phyloP scores from a whole-genome alignment of 2,113 vertebrate species.

The Aegithalos caudatus region DNA sequence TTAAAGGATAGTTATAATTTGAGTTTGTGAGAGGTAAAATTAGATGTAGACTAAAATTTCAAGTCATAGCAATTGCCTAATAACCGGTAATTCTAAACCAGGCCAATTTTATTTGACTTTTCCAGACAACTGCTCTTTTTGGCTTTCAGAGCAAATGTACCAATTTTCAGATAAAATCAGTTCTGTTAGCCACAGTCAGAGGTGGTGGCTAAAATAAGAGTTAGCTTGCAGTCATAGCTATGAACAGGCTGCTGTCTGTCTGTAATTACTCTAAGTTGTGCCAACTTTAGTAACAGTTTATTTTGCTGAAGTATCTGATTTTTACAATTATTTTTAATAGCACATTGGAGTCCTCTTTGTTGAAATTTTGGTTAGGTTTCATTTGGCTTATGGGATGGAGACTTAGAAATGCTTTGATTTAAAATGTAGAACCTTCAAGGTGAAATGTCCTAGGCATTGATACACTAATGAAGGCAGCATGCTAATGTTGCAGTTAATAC shows the following conservation, averaged over 20 bases:
- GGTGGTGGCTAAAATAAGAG: neutral
- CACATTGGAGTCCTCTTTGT: neutral
- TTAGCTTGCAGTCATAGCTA: neutral
- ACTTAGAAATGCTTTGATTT: neutral
- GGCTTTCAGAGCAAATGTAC: neutral
- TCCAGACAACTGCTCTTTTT: neutral
- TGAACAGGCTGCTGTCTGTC: neutral
- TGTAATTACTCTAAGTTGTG: neutral
- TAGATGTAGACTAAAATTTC: neutral
- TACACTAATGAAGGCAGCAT: neutral
- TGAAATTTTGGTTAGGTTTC: neutral
- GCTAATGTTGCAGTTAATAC: neutral
- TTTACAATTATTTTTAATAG: neutral
- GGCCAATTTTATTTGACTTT: slow-evolving; percentile 31
- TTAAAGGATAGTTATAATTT: neutral
- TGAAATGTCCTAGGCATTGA: neutral
- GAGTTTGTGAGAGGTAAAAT: neutral
- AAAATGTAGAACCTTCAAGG: neutral
- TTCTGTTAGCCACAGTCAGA: slow-evolving; percentile 3
- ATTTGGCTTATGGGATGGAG: neutral
- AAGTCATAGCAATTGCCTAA: neutral
- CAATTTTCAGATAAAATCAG: slow-evolving; percentile 26
- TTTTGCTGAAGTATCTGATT: neutral
- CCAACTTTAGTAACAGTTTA: neutral
- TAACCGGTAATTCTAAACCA: neutral